These are phyloP conservation scores for Muricea muricata DNA, from an alignment of 92 coral and sea anemone genomes.

Conservation along the genomic window DNA sequence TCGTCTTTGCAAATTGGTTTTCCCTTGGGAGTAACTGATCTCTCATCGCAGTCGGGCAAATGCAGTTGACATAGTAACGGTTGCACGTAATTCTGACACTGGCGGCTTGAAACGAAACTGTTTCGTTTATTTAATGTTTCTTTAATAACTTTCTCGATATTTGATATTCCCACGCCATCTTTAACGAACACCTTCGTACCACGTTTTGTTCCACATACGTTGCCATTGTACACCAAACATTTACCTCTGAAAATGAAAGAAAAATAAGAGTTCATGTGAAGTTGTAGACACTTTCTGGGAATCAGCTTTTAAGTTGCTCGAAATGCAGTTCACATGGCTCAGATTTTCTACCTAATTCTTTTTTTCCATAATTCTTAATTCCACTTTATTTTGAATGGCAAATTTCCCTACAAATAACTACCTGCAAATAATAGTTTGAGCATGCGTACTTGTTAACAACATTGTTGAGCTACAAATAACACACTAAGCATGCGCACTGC, in stretches of 20 bases:
- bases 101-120: not conserved
- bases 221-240: conserved; percentile 15
- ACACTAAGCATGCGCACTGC: too few species aligned
- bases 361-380: too few species aligned
- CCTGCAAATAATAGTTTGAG: too few species aligned
- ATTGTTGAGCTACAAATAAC: too few species aligned
- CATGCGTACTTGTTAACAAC: too few species aligned
- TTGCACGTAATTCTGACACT: conserved; percentile 61
- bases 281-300: too few species aligned
- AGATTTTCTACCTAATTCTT: too few species aligned
- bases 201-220: not conserved
- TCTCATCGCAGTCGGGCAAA: conserved; percentile 74
- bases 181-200: conserved; percentile 24
- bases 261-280: not conserved
- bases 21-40: conserved; percentile 56
- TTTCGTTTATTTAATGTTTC: not conserved
- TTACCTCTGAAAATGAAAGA: conserved; percentile 6
- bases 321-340: too few species aligned
- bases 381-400: too few species aligned
- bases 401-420: too few species aligned
- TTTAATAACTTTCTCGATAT: conserved; percentile 1
- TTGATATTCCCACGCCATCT: not conserved
- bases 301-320: too few species aligned
- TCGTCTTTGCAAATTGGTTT: conserved; percentile 77
- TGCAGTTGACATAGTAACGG: conserved; percentile 73